Base-by-base conservation (phyloP, 2,888 invertebrate genomes). In the Byasa hedistus region DNA sequence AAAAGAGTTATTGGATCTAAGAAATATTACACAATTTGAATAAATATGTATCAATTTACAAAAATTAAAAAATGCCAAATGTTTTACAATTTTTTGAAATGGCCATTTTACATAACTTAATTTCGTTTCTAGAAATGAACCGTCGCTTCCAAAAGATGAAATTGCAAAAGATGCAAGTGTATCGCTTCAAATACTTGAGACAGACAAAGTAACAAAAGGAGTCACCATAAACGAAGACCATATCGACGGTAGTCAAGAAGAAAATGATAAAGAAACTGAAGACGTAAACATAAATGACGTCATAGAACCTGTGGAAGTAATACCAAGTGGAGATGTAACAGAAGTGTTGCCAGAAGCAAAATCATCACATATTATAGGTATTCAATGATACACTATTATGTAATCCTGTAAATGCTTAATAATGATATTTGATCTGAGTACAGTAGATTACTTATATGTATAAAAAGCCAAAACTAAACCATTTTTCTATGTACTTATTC, bases 71-170 rank as follows among this genome's bases (percentile, higher is more conserved):
- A 32, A 10, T 1, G n/a, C n/a, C n/a, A n/a, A n/a, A n/a, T n/a
- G n/a, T n/a, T n/a, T n/a, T n/a, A n/a, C n/a, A n/a, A n/a, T n/a
- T n/a, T n/a, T n/a, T 32, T 10, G 7, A 44, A 44, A 12, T 44
- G 15, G 19, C 15, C 17, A 15, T 17, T 15, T 44, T 3, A 19
- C 19, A 44, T 44, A 15, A 17, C 17, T 1, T 52, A 10, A 36
- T 39, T 23, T 39, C 8, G 21, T 23, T 22, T 59, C 55, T 67
- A 87, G 86, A 62, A 77, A 78, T 54, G 88, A 88, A 68, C 71
- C 82, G 48, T 83, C 82, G 4, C 79, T 82, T n/a, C 73, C 81
- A 5, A 89, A 85, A 75, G 86, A 84, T 21, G 84, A 83, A 15
- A 72, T 75, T 10, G 69, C 77, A 67, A 80, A 84, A 69, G 78